Base-by-base conservation (phyloP, 2,113 vertebrate genomes). In the Osmerus mordax region DNA sequence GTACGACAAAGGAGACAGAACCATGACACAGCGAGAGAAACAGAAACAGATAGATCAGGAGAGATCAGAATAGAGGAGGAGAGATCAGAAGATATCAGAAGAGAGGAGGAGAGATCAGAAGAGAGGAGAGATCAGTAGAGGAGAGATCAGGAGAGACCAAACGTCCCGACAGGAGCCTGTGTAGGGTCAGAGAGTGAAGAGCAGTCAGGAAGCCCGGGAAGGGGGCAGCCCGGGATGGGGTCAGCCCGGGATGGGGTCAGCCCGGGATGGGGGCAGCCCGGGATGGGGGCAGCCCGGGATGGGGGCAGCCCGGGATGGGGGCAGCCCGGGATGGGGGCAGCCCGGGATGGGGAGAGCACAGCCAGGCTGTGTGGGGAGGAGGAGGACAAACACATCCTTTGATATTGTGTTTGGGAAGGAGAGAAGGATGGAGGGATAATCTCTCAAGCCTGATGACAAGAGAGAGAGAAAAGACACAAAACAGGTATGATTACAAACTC, bases 361-460 rank as follows among this genome's bases (percentile, higher is more conserved):
- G 16, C 14, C 2, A 84, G 82, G 89, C 81, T 79, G 91, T 88
- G 88, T 90, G 87, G 89, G 70, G 84, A 90, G 80, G 84, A 90
- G 80, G 78, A 91, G 83, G 87, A 93, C 91, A 93, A 91, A 93
- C 90, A 87, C 89, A 90, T 93, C 94, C 92, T 83, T 93, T 92
- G 87, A 84, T 89, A 90, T 86, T 87, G 86, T 86, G 88, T 84
- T 87, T 87, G 84, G 86, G 83, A 84, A 87, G 90, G 79, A 89
- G 86, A 89, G 87, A 90, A 86, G 87, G 86, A 85, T 90, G 89
- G 86, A 91, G 89, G 87, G 85, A 91, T 89, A 91, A 84, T 91
- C 90, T 91, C 82, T 95, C 95, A 96, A 92, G 94, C 95, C 95
- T 96, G 93, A 93, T 92, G 89, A 92, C 87, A 84, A 74, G 55